These are phyloP conservation scores for Otus sunia DNA, from an alignment of 2,113 vertebrate species.

Conservation along the genomic window DNA sequence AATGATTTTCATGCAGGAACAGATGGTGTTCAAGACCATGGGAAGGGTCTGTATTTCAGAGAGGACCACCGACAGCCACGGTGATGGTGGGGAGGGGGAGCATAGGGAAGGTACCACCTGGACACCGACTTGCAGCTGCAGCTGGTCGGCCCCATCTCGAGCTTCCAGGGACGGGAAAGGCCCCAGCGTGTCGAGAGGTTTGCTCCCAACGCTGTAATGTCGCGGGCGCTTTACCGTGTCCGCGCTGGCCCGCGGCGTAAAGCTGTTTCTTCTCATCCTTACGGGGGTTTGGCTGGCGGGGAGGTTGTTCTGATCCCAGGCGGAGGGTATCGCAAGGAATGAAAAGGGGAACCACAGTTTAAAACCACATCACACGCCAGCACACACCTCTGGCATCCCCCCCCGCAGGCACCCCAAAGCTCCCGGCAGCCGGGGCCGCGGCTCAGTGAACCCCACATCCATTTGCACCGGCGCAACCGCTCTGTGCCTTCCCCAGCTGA, in stretches of 20 bases:
- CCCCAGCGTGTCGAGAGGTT: constrained; percentile 81
- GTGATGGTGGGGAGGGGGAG: neutral
- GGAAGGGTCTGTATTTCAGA: neutral
- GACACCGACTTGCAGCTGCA: constrained; percentile 85
- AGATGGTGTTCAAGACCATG: rapidly evolving
- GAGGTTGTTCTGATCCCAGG: constrained; percentile 81
- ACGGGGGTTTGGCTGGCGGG: constrained; percentile 79
- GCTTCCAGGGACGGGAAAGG: constrained; percentile 77
- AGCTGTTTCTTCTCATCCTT: constrained; percentile 93
- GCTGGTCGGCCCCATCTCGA: constrained; percentile 80
- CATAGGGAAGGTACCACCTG: constrained; percentile 68
- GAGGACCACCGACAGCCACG: neutral
- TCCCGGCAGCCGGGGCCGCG: neutral
- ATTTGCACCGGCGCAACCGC: rapidly evolving
- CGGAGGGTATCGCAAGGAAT: constrained; percentile 63
- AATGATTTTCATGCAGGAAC: rapidly evolving
- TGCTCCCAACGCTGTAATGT: constrained; percentile 93
- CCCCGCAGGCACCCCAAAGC: neutral
- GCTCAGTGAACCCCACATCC: rapidly evolving
- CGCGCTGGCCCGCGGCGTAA: constrained; percentile 90
- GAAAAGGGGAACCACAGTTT: constrained; percentile 53
- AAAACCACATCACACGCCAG: neutral
- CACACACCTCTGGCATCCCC: neutral
- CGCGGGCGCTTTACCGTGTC: constrained; percentile 87
- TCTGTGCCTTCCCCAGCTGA: neutral